Conservation (phyloP, 30 jellyfish, hydroid and myxozoan species). For the Hydra vulgaris region DNA sequence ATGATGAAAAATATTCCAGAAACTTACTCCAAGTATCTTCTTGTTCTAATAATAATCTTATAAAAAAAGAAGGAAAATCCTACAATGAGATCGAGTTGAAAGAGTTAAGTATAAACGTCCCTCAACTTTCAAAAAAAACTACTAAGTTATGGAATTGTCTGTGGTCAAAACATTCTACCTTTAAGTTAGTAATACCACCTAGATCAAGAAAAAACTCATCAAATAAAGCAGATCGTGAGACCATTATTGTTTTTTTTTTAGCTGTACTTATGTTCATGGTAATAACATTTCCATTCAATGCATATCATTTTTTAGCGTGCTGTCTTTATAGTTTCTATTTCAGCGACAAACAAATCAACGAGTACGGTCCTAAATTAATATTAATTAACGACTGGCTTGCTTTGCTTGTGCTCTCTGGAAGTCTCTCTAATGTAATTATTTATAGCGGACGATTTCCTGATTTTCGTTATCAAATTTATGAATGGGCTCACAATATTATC, state of each 20-base stretch:
- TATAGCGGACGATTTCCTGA: conserved; percentile 5
- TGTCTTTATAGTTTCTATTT: background rate
- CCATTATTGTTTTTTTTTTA: background rate
- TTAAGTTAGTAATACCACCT: too few relatives aligned
- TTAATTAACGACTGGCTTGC: background rate
- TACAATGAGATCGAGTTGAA: too few relatives aligned
- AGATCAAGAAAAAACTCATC: too few relatives aligned
- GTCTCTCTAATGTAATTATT: background rate
- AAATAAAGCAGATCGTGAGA: background rate
- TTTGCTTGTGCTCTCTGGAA: background rate
- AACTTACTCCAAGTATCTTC: too few relatives aligned
- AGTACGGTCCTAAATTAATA: background rate
- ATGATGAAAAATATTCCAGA: too few relatives aligned
- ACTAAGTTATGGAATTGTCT: too few relatives aligned
- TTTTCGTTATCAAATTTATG: background rate
- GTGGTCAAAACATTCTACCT: background rate
- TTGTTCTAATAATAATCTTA: too few relatives aligned
- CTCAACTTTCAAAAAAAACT: too few relatives aligned
- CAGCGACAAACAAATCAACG: background rate
- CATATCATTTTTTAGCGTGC: background rate
- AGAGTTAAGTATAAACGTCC: too few relatives aligned
- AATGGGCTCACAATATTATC: background rate
- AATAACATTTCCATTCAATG: background rate
- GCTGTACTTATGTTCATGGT: background rate
- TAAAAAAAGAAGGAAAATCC: too few relatives aligned